Evolutionary conservation across 2,888 invertebrate genomes (phyloP).

Genomic region (Subacronicta megacephala): DNA sequence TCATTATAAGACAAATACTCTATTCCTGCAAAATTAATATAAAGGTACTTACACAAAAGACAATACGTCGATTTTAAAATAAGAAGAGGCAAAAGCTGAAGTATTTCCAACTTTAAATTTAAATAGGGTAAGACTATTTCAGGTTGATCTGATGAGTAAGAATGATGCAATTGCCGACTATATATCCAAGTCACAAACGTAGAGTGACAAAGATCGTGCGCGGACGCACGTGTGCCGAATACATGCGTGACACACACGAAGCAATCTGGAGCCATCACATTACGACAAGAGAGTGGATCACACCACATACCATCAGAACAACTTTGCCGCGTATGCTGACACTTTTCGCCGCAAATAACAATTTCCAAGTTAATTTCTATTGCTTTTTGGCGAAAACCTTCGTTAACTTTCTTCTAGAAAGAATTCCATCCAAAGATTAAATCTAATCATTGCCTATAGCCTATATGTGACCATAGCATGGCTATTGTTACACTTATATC

Average conservation of each 20-base stretch:
- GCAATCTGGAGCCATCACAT: background rate
- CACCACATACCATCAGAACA: background rate
- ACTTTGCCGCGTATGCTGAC: slow-evolving; percentile 1
- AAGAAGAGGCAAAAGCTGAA: background rate
- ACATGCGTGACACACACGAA: slow-evolving; percentile 4
- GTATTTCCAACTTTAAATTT: background rate
- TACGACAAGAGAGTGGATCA: background rate
- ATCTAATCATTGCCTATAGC: no score
- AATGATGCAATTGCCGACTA: slow-evolving; percentile 10
- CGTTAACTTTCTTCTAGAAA: no score
- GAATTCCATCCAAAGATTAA: no score
- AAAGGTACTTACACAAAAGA: background rate
- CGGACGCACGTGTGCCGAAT: slow-evolving; percentile 30
- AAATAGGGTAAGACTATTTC: background rate
- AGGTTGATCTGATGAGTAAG: background rate
- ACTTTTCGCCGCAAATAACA: background rate
- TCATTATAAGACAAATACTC: background rate
- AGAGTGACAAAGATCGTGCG: slow-evolving; percentile 28
- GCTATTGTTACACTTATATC: no score
- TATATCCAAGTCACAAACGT: slow-evolving; percentile 6
- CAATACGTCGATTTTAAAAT: background rate
- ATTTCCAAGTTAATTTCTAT: background rate
- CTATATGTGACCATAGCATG: no score
- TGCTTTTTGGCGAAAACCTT: no score
- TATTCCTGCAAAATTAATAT: background rate